Conservation (phyloP, 2,797 vertebrate species). For the Aeoliscus strigatus region DNA sequence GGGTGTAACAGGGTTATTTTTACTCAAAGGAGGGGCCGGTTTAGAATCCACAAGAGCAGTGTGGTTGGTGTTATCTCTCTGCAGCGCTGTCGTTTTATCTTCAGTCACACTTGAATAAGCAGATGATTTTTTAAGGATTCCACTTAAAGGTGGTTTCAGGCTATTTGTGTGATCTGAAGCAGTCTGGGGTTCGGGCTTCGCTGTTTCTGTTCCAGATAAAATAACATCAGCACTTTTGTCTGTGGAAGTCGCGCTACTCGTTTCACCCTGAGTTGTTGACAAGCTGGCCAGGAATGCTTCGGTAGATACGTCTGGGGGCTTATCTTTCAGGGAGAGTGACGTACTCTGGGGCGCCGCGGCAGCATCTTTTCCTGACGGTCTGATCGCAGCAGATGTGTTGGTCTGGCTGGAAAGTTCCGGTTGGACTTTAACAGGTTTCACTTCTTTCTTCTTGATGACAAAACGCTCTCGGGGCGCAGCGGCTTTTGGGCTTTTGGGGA, state of each 20-base stretch:
- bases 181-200: conserved; percentile 62
- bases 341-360: conserved; percentile 56
- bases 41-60: conserved; percentile 34
- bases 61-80: conserved; percentile 33
- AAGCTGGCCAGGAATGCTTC: conserved; percentile 87
- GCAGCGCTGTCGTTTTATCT: conserved; percentile 48
- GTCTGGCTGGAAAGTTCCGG: conserved; percentile 21
- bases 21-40: conserved; percentile 44
- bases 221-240: conserved; percentile 49
- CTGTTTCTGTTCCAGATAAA: conserved; percentile 58
- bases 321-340: conserved; percentile 85
- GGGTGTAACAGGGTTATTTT: conserved; percentile 48
- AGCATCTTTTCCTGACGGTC: conserved; percentile 48
- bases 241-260: conserved; percentile 44
- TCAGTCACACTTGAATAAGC: conserved; percentile 49
- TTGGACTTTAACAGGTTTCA: conserved; percentile 66
- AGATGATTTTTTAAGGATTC: conserved; percentile 77
- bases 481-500: conserved; percentile 64
- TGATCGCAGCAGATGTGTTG: conserved; percentile 34
- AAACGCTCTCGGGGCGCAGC: conserved; percentile 72
- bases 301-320: conserved; percentile 93
- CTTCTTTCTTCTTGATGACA: conserved; percentile 78
- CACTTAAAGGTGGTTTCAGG: conserved; percentile 80
- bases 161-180: conserved; percentile 68
- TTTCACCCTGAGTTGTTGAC: conserved; percentile 60